Evolutionary conservation across 2,888 invertebrate genomes (phyloP), one percentile per base, ranked within the genome.

Genomic region (Timandra comae): DNA sequence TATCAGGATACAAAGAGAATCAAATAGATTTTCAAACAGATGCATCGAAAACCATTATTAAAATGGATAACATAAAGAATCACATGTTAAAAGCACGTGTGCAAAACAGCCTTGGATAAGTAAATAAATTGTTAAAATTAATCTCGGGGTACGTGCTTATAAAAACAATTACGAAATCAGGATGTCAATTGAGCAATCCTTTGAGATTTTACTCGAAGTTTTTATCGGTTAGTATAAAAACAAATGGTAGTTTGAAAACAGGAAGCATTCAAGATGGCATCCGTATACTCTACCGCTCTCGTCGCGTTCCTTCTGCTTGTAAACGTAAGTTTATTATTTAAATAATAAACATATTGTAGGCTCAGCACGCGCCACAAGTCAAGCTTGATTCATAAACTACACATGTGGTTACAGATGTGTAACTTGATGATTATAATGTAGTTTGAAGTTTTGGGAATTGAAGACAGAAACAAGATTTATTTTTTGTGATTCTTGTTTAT

Each of bases 281-380:
- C 38, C 39, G 20, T 36, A 28, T 46, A 48, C 46, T 42, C 38
- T 12, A 41, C 42, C 13, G 35, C 31, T 28, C 30, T 50, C 3
- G 37, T 46, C 4, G 42, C 39, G 6, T 43, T 37, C 23, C 36
- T 48, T 20, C 38, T 50, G 1, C 32, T 48, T 16, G 27, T 50
- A 13, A 47, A 50, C 32, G 49, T 50, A 46, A 50, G 49, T 41
- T 29, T n/a, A n/a, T n/a, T n/a, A n/a, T n/a, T n/a, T n/a, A n/a
- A n/a, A n/a, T n/a, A n/a, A n/a, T n/a, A n/a, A n/a, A 7, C 2
- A 20, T 2, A 2, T 20, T 20, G 2, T 20, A 20, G 20, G 5
- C 7, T 22, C n/a, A n/a, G n/a, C 3, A 22, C 9, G n/a, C 22
- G 9, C 20, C n/a, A 20, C 6, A 20, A 20, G 20, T 20, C 20